phyloP scores from a whole-genome alignment of 2,113 vertebrate genomes.

The Nibea albiflora region DNA sequence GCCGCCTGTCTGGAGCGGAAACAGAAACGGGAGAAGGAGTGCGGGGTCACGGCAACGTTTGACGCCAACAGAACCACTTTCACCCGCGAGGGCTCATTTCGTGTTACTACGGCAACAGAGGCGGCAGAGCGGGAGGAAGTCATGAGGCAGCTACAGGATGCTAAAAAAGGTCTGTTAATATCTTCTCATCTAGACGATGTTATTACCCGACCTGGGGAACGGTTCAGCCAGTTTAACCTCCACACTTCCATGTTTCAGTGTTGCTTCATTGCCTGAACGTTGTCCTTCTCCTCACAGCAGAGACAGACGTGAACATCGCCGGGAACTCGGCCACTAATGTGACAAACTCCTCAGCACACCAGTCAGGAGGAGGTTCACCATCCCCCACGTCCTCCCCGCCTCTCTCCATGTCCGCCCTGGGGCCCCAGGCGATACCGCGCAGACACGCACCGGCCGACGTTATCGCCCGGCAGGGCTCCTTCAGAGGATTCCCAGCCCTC shows the following conservation, averaged over 20 bases:
- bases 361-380: conserved; percentile 74
- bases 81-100: conserved; percentile 97
- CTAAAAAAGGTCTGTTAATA: conserved; percentile 88
- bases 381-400: conserved; percentile 90
- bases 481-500: conserved; percentile 95
- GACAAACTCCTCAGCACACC: conserved; percentile 75
- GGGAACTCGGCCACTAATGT: conserved; percentile 47
- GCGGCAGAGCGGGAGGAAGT: conserved; percentile 96
- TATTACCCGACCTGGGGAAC: neutral
- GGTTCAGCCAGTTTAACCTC: neutral
- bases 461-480: conserved; percentile 96
- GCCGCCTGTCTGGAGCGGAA: conserved; percentile 98
- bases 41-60: conserved; percentile 98
- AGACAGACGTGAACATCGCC: conserved; percentile 84
- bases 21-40: conserved; percentile 99
- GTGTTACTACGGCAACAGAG: conserved; percentile 96
- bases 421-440: conserved; percentile 91
- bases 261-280: neutral
- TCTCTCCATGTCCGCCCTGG: conserved; percentile 83
- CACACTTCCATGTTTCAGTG: neutral
- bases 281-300: conserved; percentile 73
- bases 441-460: conserved; percentile 95
- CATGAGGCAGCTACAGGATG: conserved; percentile 96
- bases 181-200: neutral
- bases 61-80: conserved; percentile 99